phyloP scores from a whole-genome alignment of 2,888 invertebrate genomes.

The Rhyacophila evoluta region DNA sequence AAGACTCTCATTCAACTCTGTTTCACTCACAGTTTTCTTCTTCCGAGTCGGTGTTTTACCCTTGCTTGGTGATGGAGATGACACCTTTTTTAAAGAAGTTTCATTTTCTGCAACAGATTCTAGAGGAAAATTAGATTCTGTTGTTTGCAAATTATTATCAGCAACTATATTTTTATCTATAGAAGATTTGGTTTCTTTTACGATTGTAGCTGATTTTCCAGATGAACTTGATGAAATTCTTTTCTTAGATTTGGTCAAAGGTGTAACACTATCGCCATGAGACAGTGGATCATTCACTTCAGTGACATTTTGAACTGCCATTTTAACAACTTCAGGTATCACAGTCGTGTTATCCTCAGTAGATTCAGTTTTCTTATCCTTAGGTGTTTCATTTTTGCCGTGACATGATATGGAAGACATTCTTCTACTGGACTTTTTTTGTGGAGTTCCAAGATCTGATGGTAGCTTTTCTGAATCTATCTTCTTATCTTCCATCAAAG shows the following conservation, averaged over 20 bases:
- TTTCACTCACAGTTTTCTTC: background rate
- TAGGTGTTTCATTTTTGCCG: background rate
- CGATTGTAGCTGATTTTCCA: slow-evolving; percentile 62
- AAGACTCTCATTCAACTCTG: slow-evolving; percentile 50
- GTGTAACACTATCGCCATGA: background rate
- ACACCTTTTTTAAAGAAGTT: background rate
- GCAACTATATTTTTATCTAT: slow-evolving; percentile 46
- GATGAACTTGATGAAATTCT: slow-evolving; percentile 63
- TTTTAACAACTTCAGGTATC: background rate
- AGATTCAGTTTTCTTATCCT: background rate
- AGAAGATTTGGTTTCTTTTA: slow-evolving; percentile 59
- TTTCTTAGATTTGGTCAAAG: slow-evolving; percentile 52
- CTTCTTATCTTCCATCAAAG: background rate
- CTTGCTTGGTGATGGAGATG: background rate
- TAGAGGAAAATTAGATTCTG: background rate
- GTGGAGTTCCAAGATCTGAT: background rate
- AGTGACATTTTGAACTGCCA: background rate
- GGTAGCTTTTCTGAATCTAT: background rate
- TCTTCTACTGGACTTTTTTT: slow-evolving; percentile 31
- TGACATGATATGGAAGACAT: slow-evolving; percentile 28
- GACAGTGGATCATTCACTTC: background rate
- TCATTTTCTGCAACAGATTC: background rate
- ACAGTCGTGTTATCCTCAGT: background rate
- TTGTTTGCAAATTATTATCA: background rate
- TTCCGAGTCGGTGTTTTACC: background rate